A percentile compares a stretch with the other conserved stretches of the same genome.
phyloP scores from a whole-genome alignment of 2,113 vertebrate species.

The Aegotheles bennettii region DNA sequence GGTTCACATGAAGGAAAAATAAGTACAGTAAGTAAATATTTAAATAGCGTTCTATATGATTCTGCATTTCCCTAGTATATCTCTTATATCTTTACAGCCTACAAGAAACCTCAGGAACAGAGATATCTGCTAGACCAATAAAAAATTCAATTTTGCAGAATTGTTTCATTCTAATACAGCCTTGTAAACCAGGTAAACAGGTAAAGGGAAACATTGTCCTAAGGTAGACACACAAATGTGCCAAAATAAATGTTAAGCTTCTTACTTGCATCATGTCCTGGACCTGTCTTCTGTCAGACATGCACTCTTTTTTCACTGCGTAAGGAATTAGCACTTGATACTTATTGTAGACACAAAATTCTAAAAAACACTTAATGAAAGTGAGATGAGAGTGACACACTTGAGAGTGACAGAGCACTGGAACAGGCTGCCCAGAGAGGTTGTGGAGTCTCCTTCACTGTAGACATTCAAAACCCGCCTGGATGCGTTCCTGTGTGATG shows the following conservation, averaged over 20 bases:
- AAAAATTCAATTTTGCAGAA: neutral
- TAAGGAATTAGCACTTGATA: neutral
- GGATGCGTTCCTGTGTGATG: too few relatives aligned
- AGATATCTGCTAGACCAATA: neutral
- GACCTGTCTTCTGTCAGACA: neutral
- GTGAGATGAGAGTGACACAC: too few relatives aligned
- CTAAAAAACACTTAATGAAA: neutral
- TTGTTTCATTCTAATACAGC: neutral
- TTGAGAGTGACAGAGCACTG: too few relatives aligned
- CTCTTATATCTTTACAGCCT: too few relatives aligned
- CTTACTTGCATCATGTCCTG: rapidly evolving
- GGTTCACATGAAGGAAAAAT: too few relatives aligned
- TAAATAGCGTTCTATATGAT: too few relatives aligned
- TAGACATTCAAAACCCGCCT: too few relatives aligned
- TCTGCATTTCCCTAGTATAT: too few relatives aligned
- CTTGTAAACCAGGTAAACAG: neutral
- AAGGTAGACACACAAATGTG: neutral
- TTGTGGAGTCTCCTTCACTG: too few relatives aligned
- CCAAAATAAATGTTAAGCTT: neutral
- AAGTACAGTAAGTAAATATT: too few relatives aligned
- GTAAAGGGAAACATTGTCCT: neutral
- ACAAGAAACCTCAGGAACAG: too few relatives aligned
- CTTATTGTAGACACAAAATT: neutral
- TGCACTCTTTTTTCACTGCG: neutral
- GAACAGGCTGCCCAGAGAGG: too few relatives aligned